phyloP scores from a whole-genome alignment of 2,113 vertebrate species.

The Hoplias malabaricus region DNA sequence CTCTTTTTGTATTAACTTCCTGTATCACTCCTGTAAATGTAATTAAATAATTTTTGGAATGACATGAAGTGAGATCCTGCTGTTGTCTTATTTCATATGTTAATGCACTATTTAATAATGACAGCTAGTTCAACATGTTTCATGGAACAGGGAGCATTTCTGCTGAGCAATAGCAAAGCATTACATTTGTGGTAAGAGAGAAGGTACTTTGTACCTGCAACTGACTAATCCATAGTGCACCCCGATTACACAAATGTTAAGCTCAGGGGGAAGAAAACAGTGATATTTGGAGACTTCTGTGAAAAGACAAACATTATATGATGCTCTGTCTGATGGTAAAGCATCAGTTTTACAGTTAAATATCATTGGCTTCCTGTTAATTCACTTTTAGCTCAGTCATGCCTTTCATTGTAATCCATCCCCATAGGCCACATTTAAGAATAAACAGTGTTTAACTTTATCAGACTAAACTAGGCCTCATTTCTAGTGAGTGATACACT shows the following conservation, averaged over 20 bases:
- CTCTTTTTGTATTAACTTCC: conserved; percentile 25
- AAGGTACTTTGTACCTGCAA: background rate
- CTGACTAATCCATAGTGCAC: background rate
- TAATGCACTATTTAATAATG: too few species aligned
- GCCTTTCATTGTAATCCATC: background rate
- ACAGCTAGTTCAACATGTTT: too few species aligned
- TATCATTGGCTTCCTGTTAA: background rate
- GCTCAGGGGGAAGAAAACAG: background rate
- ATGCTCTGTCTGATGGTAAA: background rate
- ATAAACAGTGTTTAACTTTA: background rate
- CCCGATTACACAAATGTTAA: background rate
- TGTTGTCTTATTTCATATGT: too few species aligned
- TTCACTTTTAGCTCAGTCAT: background rate
- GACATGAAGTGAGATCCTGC: too few species aligned
- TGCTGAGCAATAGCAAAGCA: too few species aligned
- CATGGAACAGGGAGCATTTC: too few species aligned
- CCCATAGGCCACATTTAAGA: background rate
- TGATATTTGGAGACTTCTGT: background rate
- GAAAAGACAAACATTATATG: too few species aligned
- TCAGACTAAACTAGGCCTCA: background rate
- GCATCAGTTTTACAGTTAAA: background rate
- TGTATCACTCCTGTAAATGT: background rate
- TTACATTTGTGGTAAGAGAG: too few species aligned
- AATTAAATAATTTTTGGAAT: background rate
- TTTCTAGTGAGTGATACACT: background rate